These are phyloP conservation scores for Chiroxiphia lanceolata DNA, from an alignment of 2,797 vertebrate genomes.

Conservation along the genomic window DNA sequence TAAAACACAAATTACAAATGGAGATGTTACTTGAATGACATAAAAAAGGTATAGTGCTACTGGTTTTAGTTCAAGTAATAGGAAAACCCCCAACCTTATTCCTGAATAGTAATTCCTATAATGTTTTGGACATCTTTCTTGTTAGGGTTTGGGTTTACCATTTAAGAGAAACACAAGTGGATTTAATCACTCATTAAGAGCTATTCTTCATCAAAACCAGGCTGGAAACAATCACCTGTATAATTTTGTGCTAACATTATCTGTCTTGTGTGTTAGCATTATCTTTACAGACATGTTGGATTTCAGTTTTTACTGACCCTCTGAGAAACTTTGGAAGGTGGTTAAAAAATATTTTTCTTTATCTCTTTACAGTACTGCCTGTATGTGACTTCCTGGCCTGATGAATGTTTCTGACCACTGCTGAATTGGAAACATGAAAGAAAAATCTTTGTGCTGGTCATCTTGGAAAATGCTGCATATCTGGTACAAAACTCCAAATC, in stretches of 20 bases:
- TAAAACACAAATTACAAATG: constrained; percentile 39
- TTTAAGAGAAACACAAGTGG: neutral
- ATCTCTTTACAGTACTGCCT: neutral
- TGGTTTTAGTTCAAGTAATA: neutral
- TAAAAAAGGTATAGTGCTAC: constrained; percentile 5
- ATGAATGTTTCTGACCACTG: neutral
- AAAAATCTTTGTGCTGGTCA: neutral
- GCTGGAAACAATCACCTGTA: neutral
- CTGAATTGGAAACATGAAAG: neutral
- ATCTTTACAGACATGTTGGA: neutral
- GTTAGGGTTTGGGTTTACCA: neutral
- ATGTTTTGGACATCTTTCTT: neutral
- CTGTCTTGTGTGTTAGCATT: neutral
- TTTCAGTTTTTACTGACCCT: neutral
- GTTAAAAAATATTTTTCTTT: neutral
- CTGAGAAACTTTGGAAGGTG: neutral
- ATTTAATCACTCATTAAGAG: neutral
- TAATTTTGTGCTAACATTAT: accelerated
- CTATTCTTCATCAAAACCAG: neutral
- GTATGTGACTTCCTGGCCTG: neutral
- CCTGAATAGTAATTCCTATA: neutral
- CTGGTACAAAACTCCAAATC: neutral
- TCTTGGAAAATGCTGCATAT: neutral
- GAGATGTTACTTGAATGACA: constrained; percentile 30
- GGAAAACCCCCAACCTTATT: neutral